phyloP scores from a whole-genome alignment of 2,888 invertebrate species.

The Molanna angustata region DNA sequence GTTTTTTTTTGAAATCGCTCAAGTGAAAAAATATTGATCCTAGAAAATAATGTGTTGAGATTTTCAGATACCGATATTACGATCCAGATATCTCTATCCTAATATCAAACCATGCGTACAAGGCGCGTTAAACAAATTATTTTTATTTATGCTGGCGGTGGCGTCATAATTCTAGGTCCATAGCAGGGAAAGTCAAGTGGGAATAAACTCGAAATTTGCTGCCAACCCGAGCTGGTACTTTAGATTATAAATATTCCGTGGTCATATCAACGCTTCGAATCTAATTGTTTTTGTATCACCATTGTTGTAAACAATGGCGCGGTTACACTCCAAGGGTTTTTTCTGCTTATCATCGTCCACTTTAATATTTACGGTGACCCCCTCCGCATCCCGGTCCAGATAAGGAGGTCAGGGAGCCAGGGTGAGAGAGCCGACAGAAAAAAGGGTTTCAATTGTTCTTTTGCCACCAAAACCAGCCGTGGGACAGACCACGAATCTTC shows the following conservation, averaged over 20 bases:
- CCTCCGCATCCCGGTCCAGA: constrained; percentile 21
- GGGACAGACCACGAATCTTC: too few species aligned
- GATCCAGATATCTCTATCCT: too few species aligned
- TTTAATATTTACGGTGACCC: constrained; percentile 28
- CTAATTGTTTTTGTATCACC: constrained; percentile 33
- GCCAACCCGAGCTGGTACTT: constrained; percentile 26
- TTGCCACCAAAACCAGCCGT: too few species aligned
- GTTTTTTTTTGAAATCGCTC: too few species aligned
- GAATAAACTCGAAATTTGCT: constrained; percentile 8
- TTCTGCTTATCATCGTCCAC: constrained; percentile 21
- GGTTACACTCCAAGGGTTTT: constrained; percentile 16
- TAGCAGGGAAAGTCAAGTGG: too few species aligned
- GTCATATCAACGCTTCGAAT: constrained; percentile 26
- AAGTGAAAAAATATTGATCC: too few species aligned
- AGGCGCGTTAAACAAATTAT: too few species aligned
- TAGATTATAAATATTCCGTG: constrained; percentile 15
- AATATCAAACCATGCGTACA: too few species aligned
- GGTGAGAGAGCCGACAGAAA: constrained; percentile 22
- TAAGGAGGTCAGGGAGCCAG: constrained; percentile 25
- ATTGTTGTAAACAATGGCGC: constrained; percentile 30
- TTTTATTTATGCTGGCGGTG: too few species aligned
- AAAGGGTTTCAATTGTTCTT: constrained; percentile 28
- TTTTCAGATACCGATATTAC: too few species aligned
- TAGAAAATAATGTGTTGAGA: too few species aligned
- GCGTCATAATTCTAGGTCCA: too few species aligned